Evolutionary conservation across 2,113 vertebrate genomes (phyloP).

Genomic region (Lagopus leucura): DNA sequence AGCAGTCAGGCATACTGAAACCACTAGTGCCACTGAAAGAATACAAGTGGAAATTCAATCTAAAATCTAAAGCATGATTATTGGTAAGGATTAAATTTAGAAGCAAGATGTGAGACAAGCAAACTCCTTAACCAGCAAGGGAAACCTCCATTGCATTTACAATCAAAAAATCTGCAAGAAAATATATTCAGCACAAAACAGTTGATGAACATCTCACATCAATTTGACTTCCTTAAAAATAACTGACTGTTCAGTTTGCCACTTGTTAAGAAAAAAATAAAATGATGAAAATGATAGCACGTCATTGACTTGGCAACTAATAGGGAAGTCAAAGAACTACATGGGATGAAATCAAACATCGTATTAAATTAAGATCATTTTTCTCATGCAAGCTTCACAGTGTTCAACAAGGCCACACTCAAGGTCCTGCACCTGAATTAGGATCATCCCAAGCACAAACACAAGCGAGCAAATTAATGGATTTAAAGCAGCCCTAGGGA

Average conservation of each 20-base stretch:
- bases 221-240: neutral
- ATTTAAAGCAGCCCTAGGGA: neutral
- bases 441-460: neutral
- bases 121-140: neutral
- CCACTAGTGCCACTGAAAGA: neutral
- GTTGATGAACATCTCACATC: neutral
- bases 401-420: no score
- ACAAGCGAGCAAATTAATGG: neutral
- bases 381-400: neutral
- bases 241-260: neutral
- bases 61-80: neutral
- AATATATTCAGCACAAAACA: neutral
- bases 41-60: neutral
- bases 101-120: slow-evolving; percentile 2
- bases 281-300: neutral
- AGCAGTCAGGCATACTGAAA: neutral
- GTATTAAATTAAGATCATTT: neutral
- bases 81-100: neutral
- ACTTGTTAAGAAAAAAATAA: neutral
- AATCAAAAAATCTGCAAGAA: neutral
- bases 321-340: neutral
- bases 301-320: neutral
- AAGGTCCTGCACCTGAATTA: neutral
- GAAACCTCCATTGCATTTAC: neutral
- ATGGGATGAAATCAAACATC: neutral